phyloP scores from a whole-genome alignment of 2,888 invertebrate genomes.

The Digitonthophagus gazella region DNA sequence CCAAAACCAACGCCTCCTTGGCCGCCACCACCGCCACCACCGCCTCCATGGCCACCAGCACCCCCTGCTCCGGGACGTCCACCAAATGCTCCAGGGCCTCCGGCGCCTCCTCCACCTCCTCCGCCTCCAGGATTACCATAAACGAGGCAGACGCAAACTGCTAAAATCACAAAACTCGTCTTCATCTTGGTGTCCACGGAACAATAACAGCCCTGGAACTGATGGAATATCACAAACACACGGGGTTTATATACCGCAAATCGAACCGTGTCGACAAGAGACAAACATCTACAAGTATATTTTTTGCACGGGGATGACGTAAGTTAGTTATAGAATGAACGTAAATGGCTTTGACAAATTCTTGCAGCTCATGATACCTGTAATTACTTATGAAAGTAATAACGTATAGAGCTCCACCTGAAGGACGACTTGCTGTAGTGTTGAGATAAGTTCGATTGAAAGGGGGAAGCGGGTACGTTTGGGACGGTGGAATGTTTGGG shows the following conservation, averaged over 20 bases:
- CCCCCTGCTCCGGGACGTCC: not conserved
- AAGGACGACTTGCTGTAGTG: too few relatives aligned
- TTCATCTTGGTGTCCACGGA: not conserved
- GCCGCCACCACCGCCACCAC: not conserved
- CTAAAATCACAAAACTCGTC: not conserved
- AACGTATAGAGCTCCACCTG: too few relatives aligned
- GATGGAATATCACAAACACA: not conserved
- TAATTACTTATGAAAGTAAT: too few relatives aligned
- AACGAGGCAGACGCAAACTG: not conserved
- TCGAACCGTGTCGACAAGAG: not conserved
- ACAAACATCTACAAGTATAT: not conserved
- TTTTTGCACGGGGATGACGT: not conserved
- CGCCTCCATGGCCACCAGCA: not conserved
- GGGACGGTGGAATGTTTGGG: too few relatives aligned
- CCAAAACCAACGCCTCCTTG: not conserved
- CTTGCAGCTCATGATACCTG: too few relatives aligned
- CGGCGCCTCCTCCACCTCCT: not conserved
- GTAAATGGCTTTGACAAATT: too few relatives aligned
- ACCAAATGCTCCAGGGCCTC: too few relatives aligned
- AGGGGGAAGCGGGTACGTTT: too few relatives aligned
- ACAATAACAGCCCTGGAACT: not conserved
- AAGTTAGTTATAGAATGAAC: too few relatives aligned
- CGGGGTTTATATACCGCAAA: not conserved
- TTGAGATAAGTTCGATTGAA: too few relatives aligned
- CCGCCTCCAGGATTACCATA: not conserved